Conservation (phyloP, 2,888 invertebrate species). For the Elmis aenea region DNA sequence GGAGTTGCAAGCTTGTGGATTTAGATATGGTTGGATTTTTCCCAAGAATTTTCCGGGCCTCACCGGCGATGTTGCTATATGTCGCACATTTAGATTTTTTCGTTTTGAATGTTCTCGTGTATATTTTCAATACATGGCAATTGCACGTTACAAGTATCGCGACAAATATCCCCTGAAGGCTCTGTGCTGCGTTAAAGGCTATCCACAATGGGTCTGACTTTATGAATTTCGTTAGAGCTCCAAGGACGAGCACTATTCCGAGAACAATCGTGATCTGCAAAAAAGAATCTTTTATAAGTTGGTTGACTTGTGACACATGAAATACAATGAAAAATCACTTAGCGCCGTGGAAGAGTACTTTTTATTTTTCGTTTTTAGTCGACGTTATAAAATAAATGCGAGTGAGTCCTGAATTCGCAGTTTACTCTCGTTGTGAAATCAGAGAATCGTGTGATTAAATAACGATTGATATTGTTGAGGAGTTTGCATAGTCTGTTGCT, state of each 20-base stretch:
- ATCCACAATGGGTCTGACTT: constrained; percentile 45
- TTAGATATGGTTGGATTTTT: constrained; percentile 35
- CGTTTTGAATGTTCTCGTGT: constrained; percentile 38
- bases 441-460: too few species aligned
- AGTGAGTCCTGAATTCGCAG: too few species aligned
- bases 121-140: constrained; percentile 50
- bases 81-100: constrained; percentile 29
- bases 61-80: constrained; percentile 30
- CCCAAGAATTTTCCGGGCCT: constrained; percentile 26
- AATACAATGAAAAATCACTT: too few species aligned
- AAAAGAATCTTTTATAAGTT: too few species aligned
- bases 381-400: too few species aligned
- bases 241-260: constrained; percentile 40
- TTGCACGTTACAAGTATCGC: constrained; percentile 60
- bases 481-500: too few species aligned
- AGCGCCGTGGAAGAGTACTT: too few species aligned
- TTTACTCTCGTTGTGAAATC: too few species aligned
- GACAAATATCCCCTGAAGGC: constrained; percentile 57
- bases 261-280: constrained; percentile 46
- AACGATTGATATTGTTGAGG: too few species aligned
- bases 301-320: too few species aligned
- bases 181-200: constrained; percentile 47
- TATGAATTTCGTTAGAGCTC: constrained; percentile 42
- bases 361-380: too few species aligned
- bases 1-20: constrained; percentile 45